Conservation (phyloP, 2,797 vertebrate genomes). For the Delichon dasypus region DNA sequence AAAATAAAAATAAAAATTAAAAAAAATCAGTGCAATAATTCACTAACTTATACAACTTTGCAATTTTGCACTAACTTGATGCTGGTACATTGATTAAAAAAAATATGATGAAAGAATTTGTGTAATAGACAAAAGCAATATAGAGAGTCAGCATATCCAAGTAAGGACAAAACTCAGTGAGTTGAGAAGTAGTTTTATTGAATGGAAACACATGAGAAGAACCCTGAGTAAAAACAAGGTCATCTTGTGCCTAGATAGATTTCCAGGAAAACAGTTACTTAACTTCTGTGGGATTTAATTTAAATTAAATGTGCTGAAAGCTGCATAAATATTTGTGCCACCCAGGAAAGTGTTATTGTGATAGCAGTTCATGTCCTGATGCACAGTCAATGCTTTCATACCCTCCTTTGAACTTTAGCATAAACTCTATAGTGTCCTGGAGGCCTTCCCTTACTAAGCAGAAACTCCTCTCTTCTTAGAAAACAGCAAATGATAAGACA, state of each 20-base stretch:
- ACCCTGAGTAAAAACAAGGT: neutral
- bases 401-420: slow-evolving; percentile 66
- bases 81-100: neutral
- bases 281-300: slow-evolving; percentile 1
- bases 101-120: neutral
- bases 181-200: neutral
- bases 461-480: slow-evolving; percentile 52
- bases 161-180: neutral
- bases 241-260: neutral
- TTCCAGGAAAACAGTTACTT: slow-evolving; percentile 16
- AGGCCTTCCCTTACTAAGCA: neutral
- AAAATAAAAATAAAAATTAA: neutral
- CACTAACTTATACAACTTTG: too few species aligned
- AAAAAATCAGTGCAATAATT: neutral
- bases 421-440: slow-evolving; percentile 29
- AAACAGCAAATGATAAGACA: slow-evolving; percentile 39
- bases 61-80: neutral
- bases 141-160: neutral
- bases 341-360: slow-evolving; percentile 35
- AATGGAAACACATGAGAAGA: neutral
- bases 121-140: slow-evolving; percentile 15
- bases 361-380: slow-evolving; percentile 41
- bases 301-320: slow-evolving; percentile 54
- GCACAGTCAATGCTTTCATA: slow-evolving; percentile 43
- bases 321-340: slow-evolving; percentile 66